Base-by-base conservation (phyloP, 2,797 vertebrate species). In the Hippocampus kuda region DNA sequence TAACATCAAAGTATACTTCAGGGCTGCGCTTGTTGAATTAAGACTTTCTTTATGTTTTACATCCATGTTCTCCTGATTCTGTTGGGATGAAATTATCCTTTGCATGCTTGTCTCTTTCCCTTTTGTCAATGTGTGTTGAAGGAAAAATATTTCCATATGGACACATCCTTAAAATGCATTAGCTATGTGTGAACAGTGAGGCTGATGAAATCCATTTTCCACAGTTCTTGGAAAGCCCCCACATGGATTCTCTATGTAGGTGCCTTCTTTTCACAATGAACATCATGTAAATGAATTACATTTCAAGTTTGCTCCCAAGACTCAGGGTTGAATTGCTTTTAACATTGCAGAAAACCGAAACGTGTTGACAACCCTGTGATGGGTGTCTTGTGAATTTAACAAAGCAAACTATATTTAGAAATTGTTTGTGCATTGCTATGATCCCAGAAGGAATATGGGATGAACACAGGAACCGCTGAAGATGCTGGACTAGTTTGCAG, bases 371-470 rank as follows among this genome's bases (percentile, higher is more conserved):
- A 64, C 84, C 26, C 71, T 18, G 60, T 76, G 82, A 79, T 78
- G 80, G 70, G 67, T 81, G 71, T 75, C 80, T 75, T 77, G 71
- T 84, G 77, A 69, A 77, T 78, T 68, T 67, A 82, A 72, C 80
- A 74, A 77, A 81, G 66, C 30, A 60, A 60, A 20, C 86, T 91
- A 90, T 89, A 80, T 88, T 87, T 90, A 88, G 87, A 80, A 62
- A 75, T 72, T 78, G 82, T 79, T 61, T 81, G 66, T 80, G 77
- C 75, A 79, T 80, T 76, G 65, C 65, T 53, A 54, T 80, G 75
- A 83, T 87, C 84, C 81, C 79, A 70, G 49, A 78, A 79, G 80
- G 71, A 75, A 74, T 63, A 48, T 30, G 63, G 44, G 63, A 65
- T 65, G 46, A 65, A 65, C 27, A 6, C 41, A 7, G 48, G 26